Percentiles rank a stretch among this genome's conserved stretches.
phyloP scores from a whole-genome alignment of 1,140 invertebrate genomes.

The Leucophenga varia region DNA sequence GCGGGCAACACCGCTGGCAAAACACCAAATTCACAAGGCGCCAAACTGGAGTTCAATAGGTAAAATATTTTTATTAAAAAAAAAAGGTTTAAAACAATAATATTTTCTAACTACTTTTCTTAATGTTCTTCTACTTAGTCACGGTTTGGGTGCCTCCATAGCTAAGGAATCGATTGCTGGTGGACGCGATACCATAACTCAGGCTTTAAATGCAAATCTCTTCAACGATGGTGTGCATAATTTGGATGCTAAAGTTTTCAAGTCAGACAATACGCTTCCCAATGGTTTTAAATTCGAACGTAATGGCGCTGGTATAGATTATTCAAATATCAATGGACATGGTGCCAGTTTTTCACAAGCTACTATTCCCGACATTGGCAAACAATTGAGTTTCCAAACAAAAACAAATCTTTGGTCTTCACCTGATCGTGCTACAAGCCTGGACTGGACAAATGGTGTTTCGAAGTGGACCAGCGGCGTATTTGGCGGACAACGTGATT shows the following conservation, averaged over 20 bases:
- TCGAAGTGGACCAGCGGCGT: conserved; percentile 17
- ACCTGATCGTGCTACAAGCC: conserved; percentile 2
- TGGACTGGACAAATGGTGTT: neutral
- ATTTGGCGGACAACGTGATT: conserved; percentile 9
- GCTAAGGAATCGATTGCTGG: conserved; percentile 11
- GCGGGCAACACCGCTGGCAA: conserved; percentile 14
- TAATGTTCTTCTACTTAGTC: conserved; percentile 1
- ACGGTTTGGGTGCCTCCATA: conserved; percentile 12
- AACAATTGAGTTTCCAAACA: conserved; percentile 29
- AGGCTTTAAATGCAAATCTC: conserved; percentile 8
- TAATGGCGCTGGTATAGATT: conserved; percentile 38
- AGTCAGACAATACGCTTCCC: conserved; percentile 42
- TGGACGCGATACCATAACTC: conserved; percentile 8
- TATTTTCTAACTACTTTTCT: too few species aligned
- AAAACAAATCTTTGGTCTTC: conserved; percentile 40
- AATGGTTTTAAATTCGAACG: conserved; percentile 46
- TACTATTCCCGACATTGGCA: conserved; percentile 43
- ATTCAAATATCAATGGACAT: conserved; percentile 41
- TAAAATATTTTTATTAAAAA: too few species aligned
- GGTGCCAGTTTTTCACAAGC: conserved; percentile 37
- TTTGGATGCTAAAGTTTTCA: conserved; percentile 41
- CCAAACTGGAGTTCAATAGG: conserved; percentile 13
- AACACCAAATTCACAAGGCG: conserved; percentile 13
- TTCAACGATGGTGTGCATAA: conserved; percentile 41
- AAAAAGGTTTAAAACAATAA: too few species aligned